A percentile compares a stretch with the other conserved stretches of the same genome.
Evolutionary conservation across 2,113 vertebrate species (phyloP).

Genomic region (Pitta sordida): DNA sequence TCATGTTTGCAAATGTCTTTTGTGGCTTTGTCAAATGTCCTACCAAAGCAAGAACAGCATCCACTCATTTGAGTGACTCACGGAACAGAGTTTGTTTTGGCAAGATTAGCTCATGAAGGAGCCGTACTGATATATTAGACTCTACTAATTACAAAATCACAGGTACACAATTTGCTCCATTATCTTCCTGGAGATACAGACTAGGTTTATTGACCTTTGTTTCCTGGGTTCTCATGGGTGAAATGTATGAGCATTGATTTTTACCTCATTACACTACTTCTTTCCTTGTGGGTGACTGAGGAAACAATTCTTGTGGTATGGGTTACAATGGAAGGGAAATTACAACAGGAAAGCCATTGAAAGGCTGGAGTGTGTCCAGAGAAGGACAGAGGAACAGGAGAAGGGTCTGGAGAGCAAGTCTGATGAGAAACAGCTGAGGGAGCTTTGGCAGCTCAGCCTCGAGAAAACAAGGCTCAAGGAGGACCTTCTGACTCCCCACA

Average conservation of each 20-base stretch:
- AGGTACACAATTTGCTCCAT: neutral
- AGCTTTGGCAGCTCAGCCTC: neutral
- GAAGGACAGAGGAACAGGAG: neutral
- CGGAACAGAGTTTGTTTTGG: neutral
- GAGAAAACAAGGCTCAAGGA: neutral
- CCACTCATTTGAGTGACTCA: neutral
- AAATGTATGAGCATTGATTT: neutral
- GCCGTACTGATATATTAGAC: neutral
- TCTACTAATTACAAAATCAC: neutral
- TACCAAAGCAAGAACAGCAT: neutral
- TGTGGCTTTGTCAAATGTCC: neutral
- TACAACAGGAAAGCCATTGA: neutral
- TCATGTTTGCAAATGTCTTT: neutral
- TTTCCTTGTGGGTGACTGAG: neutral
- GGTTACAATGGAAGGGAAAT: neutral
- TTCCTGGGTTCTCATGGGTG: neutral
- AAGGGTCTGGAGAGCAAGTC: neutral
- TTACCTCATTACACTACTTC: neutral
- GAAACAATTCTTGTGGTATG: neutral
- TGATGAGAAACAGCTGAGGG: neutral
- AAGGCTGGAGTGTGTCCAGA: fast-evolving
- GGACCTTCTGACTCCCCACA: fast-evolving
- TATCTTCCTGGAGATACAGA: neutral
- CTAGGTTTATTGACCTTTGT: neutral
- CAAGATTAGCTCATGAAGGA: neutral